phyloP scores from a whole-genome alignment of 2,888 invertebrate genomes.

The Leucania comma region DNA sequence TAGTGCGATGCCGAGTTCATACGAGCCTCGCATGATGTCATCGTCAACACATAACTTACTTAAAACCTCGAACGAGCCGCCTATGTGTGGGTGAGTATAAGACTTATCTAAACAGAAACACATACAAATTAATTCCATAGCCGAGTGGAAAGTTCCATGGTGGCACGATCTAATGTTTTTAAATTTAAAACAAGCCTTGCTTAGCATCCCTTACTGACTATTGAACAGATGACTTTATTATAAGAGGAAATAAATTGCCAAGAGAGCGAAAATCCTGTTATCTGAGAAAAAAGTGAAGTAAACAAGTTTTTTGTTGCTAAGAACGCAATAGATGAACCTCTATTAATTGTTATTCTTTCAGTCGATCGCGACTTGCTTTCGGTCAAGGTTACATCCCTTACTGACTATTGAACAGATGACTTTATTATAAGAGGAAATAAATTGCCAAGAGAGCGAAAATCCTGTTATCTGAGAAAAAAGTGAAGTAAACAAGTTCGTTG shows the following conservation, averaged over 20 bases:
- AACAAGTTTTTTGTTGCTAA: constrained; percentile 69
- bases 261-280: constrained; percentile 68
- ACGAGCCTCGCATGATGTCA: constrained; percentile 76
- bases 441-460: constrained; percentile 59
- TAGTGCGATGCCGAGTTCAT: constrained; percentile 60
- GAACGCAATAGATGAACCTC: constrained; percentile 56
- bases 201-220: constrained; percentile 70
- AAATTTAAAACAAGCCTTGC: constrained; percentile 71
- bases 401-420: constrained; percentile 68
- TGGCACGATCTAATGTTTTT: constrained; percentile 61
- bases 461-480: constrained; percentile 66
- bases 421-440: constrained; percentile 73
- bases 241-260: constrained; percentile 71
- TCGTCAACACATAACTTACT: constrained; percentile 68
- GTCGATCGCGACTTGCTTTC: constrained; percentile 71
- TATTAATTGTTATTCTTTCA: constrained; percentile 55
- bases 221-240: constrained; percentile 67
- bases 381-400: constrained; percentile 82
- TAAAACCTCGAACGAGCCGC: constrained; percentile 58
- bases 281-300: constrained; percentile 54
- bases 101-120: constrained; percentile 65
- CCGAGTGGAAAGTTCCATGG: constrained; percentile 77
- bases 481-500: constrained; percentile 70
- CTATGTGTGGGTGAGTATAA: constrained; percentile 60
- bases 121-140: constrained; percentile 66